phyloP scores from a whole-genome alignment of 1,140 invertebrate genomes.

The Wiebesia pumilae region DNA sequence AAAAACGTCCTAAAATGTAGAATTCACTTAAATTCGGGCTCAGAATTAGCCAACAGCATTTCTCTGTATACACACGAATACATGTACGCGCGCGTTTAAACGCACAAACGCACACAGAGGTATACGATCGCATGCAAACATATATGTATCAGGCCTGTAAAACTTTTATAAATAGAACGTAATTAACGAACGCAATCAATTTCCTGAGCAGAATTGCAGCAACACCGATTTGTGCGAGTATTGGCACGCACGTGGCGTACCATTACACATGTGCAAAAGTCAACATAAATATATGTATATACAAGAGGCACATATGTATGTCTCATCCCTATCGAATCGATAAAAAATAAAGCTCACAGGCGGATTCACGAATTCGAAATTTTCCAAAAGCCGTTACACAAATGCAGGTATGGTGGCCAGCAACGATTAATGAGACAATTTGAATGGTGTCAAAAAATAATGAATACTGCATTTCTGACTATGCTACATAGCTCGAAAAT shows the following conservation, averaged over 20 bases:
- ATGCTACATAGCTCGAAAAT: no score
- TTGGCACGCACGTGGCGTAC: neutral
- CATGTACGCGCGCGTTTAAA: neutral
- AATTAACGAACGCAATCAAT: slow-evolving; percentile 55
- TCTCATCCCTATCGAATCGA: slow-evolving; percentile 16
- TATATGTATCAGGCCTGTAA: neutral
- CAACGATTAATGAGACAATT: slow-evolving; percentile 44
- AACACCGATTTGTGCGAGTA: neutral
- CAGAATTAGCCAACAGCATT: slow-evolving; percentile 31
- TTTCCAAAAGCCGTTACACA: slow-evolving; percentile 42
- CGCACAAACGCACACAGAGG: neutral
- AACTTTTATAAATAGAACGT: slow-evolving; percentile 55
- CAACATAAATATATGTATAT: no score
- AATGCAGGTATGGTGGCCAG: neutral
- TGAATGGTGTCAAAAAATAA: slow-evolving; percentile 25
- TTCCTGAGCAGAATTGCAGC: slow-evolving; percentile 34
- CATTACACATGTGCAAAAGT: neutral
- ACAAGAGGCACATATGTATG: neutral
- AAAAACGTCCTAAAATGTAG: neutral
- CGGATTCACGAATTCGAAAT: slow-evolving; percentile 12
- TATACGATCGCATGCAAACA: neutral
- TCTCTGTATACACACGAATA: neutral
- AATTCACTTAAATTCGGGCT: slow-evolving; percentile 15
- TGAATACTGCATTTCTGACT: no score
- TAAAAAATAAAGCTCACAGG: slow-evolving; percentile 39